Evolutionary conservation across 2,113 vertebrate genomes (phyloP).

Genomic region (Calidris pygmaea): DNA sequence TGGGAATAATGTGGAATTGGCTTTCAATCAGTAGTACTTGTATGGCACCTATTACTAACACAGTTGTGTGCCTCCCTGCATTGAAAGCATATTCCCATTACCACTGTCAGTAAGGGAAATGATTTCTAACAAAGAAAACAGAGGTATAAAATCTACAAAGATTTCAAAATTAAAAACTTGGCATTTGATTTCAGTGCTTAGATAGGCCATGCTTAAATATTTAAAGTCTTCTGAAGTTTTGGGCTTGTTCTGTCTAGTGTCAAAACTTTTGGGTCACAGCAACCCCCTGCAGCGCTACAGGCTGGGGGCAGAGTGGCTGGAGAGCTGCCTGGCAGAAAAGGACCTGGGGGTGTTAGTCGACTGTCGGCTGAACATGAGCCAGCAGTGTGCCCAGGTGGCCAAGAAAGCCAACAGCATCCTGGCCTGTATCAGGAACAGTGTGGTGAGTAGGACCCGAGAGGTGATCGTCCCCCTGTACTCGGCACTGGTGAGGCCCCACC

Average conservation of each 20-base stretch:
- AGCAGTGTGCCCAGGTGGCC: too few relatives aligned
- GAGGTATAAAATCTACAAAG: not conserved
- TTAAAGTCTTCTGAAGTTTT: not conserved
- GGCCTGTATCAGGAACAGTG: too few relatives aligned
- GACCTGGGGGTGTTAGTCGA: too few relatives aligned
- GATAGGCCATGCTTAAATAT: not conserved
- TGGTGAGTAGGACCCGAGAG: too few relatives aligned
- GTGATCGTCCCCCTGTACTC: too few relatives aligned
- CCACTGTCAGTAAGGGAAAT: not conserved
- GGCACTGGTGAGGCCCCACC: too few relatives aligned
- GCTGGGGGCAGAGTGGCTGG: too few relatives aligned
- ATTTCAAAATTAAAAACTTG: not conserved
- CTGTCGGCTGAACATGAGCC: too few relatives aligned
- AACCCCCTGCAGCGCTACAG: too few relatives aligned
- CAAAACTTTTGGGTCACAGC: too few relatives aligned
- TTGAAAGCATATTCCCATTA: not conserved
- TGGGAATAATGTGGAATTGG: not conserved
- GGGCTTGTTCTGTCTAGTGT: not conserved
- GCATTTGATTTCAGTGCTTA: not conserved
- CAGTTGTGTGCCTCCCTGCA: not conserved
- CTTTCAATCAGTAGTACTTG: not conserved
- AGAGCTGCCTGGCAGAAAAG: too few relatives aligned
- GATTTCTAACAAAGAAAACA: not conserved
- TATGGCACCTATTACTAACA: not conserved
- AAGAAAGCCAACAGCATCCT: too few relatives aligned